These are phyloP conservation scores for Nixonia krombeini DNA, from an alignment of 1,140 invertebrate genomes.

Conservation along the genomic window DNA sequence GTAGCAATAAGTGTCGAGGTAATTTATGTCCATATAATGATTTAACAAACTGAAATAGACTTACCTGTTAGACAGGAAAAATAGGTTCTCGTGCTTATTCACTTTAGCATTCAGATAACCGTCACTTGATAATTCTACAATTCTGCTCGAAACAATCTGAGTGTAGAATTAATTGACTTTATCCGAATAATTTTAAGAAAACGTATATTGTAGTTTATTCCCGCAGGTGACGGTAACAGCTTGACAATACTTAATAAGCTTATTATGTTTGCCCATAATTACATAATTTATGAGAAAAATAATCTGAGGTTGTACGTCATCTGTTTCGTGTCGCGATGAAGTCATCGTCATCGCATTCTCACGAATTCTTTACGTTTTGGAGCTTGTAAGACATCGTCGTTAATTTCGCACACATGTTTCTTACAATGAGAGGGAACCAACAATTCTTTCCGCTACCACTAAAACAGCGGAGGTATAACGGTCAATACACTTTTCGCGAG, in stretches of 20 bases:
- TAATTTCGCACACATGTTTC: conserved; percentile 2
- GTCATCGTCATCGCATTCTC: background rate
- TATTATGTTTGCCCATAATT: background rate
- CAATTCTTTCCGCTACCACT: conserved; percentile 18
- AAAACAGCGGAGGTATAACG: conserved; percentile 27
- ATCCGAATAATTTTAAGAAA: too few relatives aligned
- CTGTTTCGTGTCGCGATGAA: too few relatives aligned
- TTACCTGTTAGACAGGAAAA: too few relatives aligned
- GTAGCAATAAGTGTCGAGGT: too few relatives aligned
- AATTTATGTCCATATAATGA: too few relatives aligned
- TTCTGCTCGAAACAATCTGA: too few relatives aligned
- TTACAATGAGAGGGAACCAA: conserved; percentile 27
- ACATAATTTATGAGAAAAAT: conserved; percentile 1
- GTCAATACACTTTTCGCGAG: conserved; percentile 36
- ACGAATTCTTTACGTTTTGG: background rate
- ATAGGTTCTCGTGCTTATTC: too few relatives aligned
- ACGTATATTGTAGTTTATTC: too few relatives aligned
- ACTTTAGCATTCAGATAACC: too few relatives aligned
- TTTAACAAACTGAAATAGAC: too few relatives aligned
- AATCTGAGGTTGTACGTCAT: background rate
- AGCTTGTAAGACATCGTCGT: conserved; percentile 22
- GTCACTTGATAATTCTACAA: too few relatives aligned
- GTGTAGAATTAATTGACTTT: too few relatives aligned
- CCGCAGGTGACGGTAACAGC: background rate
- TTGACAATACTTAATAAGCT: background rate